Percentiles rank a stretch among this genome's conserved stretches.
Conservation (phyloP, 2,888 invertebrate species). For the Melitaea athalia region DNA sequence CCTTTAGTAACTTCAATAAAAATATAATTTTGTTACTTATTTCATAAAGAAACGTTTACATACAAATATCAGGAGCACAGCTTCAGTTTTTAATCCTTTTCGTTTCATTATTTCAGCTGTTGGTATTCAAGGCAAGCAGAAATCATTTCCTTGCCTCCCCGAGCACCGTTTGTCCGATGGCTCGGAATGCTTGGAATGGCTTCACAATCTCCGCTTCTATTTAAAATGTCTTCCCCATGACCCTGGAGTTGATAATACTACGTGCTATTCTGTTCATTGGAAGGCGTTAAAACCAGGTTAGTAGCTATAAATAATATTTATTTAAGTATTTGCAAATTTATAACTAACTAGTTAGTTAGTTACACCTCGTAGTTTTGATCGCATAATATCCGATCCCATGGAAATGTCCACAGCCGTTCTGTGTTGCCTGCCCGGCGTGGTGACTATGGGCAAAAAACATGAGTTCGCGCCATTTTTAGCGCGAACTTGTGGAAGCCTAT, state of each 20-base stretch:
- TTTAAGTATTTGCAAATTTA: not conserved
- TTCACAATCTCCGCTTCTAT: conserved; percentile 87
- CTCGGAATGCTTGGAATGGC: conserved; percentile 92
- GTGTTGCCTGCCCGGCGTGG: no score
- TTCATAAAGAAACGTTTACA: not conserved
- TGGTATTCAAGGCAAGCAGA: conserved; percentile 82
- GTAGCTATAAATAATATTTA: no score
- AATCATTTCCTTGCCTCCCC: conserved; percentile 87
- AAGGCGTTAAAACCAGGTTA: conserved; percentile 84
- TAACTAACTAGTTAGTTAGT: not conserved
- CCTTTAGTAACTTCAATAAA: no score
- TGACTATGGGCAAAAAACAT: no score
- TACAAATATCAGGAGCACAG: not conserved
- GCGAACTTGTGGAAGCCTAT: no score
- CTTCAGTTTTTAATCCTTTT: not conserved
- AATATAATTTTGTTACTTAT: no score
- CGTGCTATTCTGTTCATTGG: conserved; percentile 95
- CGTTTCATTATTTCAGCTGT: conserved; percentile 67
- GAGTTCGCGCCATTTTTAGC: no score
- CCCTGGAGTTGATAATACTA: conserved; percentile 82
- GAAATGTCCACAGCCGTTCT: no score
- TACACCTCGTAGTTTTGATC: no score
- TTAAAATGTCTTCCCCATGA: conserved; percentile 82
- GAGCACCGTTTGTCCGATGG: conserved; percentile 82
- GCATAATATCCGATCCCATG: no score